Conservation (phyloP, 2,888 invertebrate species). For the Incurvaria masculella region DNA sequence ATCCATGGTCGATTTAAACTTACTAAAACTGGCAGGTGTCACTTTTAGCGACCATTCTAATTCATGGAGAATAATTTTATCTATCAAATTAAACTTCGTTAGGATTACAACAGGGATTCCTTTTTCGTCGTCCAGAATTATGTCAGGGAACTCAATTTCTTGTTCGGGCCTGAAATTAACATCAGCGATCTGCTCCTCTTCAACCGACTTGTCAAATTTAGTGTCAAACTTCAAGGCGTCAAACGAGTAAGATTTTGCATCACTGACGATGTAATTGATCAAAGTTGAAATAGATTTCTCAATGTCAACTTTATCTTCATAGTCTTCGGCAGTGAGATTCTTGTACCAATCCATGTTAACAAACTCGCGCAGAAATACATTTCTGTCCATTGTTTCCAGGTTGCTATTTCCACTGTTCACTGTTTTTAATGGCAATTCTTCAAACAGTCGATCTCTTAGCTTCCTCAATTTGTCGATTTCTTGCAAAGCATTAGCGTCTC, state of each 20-base stretch:
- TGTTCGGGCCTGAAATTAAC: constrained; percentile 22
- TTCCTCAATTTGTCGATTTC: too few species aligned
- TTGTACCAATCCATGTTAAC: too few species aligned
- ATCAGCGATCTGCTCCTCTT: constrained; percentile 21
- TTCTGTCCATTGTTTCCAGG: too few species aligned
- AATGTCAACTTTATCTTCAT: constrained; percentile 20
- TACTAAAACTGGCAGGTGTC: constrained; percentile 22
- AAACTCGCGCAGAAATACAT: too few species aligned
- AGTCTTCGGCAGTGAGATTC: too few species aligned
- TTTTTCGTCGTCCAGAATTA: constrained; percentile 25
- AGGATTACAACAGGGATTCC: constrained; percentile 27
- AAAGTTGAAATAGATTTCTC: constrained; percentile 24
- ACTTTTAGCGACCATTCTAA: constrained; percentile 1
- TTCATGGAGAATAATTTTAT: constrained; percentile 24
- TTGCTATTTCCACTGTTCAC: too few species aligned
- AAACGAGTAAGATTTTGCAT: constrained; percentile 25
- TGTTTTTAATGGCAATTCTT: too few species aligned
- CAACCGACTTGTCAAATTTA: constrained; percentile 15
- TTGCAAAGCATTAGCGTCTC: too few species aligned
- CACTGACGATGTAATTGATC: constrained; percentile 27
- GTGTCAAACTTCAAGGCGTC: constrained; percentile 24
- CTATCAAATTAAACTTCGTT: constrained; percentile 21
- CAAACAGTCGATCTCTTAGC: too few species aligned
- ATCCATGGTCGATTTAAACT: constrained; percentile 24
- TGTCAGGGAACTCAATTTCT: constrained; percentile 27